phyloP scores from a whole-genome alignment of 2,113 vertebrate genomes.

The Cynocephalus volans region DNA sequence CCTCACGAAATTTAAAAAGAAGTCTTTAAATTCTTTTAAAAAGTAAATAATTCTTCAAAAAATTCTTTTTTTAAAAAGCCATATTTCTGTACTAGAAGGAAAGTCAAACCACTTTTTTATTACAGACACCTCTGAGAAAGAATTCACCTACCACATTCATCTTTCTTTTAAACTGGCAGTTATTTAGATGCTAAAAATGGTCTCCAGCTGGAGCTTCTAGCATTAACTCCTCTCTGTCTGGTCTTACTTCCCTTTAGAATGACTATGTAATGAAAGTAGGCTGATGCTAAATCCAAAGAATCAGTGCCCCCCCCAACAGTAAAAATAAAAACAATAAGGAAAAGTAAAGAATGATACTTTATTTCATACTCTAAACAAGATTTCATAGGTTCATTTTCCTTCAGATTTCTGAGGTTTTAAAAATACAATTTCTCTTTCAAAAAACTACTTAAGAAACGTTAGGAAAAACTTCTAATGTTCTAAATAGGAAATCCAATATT shows the following conservation, averaged over 20 bases:
- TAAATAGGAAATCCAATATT: conserved; percentile 24
- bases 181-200: conserved; percentile 3
- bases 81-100: conserved; percentile 28
- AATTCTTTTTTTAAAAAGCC: background rate
- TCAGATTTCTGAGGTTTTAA: conserved; percentile 40
- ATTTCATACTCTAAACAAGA: conserved; percentile 31
- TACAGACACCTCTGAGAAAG: conserved; percentile 16
- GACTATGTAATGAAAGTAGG: conserved; percentile 41
- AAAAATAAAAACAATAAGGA: conserved; percentile 42
- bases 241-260: conserved; percentile 57
- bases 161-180: conserved; percentile 62
- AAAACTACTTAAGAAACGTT: background rate
- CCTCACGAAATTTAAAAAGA: background rate
- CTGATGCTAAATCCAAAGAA: background rate
- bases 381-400: conserved; percentile 31
- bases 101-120: conserved; percentile 48
- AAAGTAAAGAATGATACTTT: background rate
- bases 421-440: conserved; percentile 56
- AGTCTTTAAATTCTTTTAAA: background rate
- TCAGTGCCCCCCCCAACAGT: background rate
- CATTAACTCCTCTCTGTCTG: background rate
- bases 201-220: background rate
- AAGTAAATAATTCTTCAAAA: background rate
- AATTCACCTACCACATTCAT: background rate
- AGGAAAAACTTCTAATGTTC: background rate